Base-by-base conservation (phyloP, 1,140 invertebrate genomes). In the Lineus longissimus region DNA sequence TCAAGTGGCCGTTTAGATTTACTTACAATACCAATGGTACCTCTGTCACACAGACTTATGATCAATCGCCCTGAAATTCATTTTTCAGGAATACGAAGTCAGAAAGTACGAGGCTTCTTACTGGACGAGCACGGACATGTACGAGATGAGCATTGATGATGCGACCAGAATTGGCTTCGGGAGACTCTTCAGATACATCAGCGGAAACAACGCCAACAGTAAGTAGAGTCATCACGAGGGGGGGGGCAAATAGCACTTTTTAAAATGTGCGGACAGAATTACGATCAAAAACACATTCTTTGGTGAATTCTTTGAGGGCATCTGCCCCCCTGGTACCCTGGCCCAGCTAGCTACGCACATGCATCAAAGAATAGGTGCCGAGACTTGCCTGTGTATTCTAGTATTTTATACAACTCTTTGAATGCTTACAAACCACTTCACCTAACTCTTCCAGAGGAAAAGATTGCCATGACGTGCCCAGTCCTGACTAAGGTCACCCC, bases 381-480 rank as follows among this genome's bases (percentile, higher is more conserved):
- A n/a, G n/a, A n/a, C n/a, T n/a, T n/a, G n/a, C n/a, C n/a, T n/a
- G n/a, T n/a, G n/a, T n/a, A n/a, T n/a, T n/a, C n/a, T n/a, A n/a
- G n/a, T n/a, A n/a, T n/a, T n/a, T n/a, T n/a, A n/a, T n/a, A n/a
- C n/a, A n/a, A n/a, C n/a, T n/a, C 23, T 15, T 55, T 11, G 13
- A 55, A 15, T 15, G 51, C 23, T 13, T 11, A 11, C 9, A 55
- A 55, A 17, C 23, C 22, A 57, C 58, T 51, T 25, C 13, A 25
- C 22, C 7, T 55, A 25, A 63, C 23, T 47, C 41, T 64, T 65
- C 2, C 56, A 76, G 76, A 68, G 15, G 54, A 72, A 23, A 76
- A 77, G 58, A 76, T 81, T 27, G 73, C 67, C 0, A 81, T 81
- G 79, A 81, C 79, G 6, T 70, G 73, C 0, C 80, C 80, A n/a